Conservation (phyloP, 2,888 invertebrate genomes). For the Drosophila bunnanda region DNA sequence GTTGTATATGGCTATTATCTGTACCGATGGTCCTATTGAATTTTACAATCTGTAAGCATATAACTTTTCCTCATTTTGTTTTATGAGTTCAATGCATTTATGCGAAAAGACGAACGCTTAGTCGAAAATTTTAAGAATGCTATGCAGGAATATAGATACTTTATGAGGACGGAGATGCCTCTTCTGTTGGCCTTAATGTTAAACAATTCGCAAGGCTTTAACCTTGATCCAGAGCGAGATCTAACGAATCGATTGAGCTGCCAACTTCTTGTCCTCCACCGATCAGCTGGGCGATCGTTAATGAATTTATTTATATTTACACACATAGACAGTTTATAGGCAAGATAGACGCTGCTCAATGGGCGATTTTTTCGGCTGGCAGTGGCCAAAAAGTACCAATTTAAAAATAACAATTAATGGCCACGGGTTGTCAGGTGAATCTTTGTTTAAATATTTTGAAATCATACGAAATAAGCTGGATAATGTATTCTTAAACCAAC, state of each 20-base stretch:
- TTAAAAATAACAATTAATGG: conserved; percentile 36
- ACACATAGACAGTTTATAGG: conserved; percentile 35
- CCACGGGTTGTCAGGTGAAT: conserved; percentile 28
- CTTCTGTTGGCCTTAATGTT: not conserved
- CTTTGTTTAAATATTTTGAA: not conserved
- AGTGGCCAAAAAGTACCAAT: conserved; percentile 37
- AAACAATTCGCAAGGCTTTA: conserved; percentile 11
- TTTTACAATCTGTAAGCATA: too few species aligned
- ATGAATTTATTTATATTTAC: conserved; percentile 80
- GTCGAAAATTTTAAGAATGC: too few species aligned
- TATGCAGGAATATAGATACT: not conserved
- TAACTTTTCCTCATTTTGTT: too few species aligned
- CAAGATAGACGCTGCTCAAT: conserved; percentile 37
- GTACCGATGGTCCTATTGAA: too few species aligned
- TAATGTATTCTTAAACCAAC: not conserved
- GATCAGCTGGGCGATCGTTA: conserved; percentile 61
- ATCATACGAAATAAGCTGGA: too few species aligned
- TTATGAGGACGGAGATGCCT: not conserved
- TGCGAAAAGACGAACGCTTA: too few species aligned
- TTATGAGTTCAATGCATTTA: not conserved
- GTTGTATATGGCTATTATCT: too few species aligned
- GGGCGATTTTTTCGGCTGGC: conserved; percentile 24
- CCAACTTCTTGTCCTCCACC: conserved; percentile 42
- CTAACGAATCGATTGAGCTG: conserved; percentile 29
- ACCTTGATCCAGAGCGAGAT: conserved; percentile 63